Base-by-base conservation (phyloP, 2,113 vertebrate genomes). In the Urocynchramus pylzowi region DNA sequence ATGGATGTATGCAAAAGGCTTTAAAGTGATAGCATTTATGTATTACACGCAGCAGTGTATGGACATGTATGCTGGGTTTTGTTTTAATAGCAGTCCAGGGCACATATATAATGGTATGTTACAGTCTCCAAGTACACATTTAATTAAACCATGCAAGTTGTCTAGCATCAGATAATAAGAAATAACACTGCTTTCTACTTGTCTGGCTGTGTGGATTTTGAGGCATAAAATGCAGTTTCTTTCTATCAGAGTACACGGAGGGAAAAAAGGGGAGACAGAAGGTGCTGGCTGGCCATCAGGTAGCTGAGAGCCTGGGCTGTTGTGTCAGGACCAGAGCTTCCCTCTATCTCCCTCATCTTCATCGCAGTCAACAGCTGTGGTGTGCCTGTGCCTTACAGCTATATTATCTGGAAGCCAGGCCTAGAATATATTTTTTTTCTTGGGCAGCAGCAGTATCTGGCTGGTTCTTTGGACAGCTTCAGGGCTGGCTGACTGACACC, bases 331-430 rank as follows among this genome's bases (percentile, higher is more conserved):
- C 30, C 14, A 19, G 87, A 61, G 86, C 68, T 93, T 91, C 75
- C 33, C 35, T 91, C 78, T 96, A 50, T 90, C 90, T 96, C 75
- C 77, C 47, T 94, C 87, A 95, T 97, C 96, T 93, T 85, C 73
- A 63, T 15, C 14, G 0, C 85, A 94, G 93, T 97, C 96, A 97
- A 23, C 92, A 97, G 78, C 97, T 97, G 89, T 93, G 88, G 56
- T 92, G 95, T 95, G 96, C 94, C 95, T 61, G 91, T 97, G 94
- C 94, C 94, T 98, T 97, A 97, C 97, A 97, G 97, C 95, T 98
- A 84, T 97, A 97, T 98, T 98, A 97, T 92, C 95, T 92, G 90
- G 95, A 96, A 95, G 68, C 85, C 89, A 92, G 90, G 88, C 95
- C 93, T 92, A 83, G 95, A 95, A 93, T 97, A 63, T 61, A 64